A percentile compares a stretch with the other conserved stretches of the same genome.
Conservation (phyloP, 2,797 vertebrate genomes). For the Clarias platycephalus region DNA sequence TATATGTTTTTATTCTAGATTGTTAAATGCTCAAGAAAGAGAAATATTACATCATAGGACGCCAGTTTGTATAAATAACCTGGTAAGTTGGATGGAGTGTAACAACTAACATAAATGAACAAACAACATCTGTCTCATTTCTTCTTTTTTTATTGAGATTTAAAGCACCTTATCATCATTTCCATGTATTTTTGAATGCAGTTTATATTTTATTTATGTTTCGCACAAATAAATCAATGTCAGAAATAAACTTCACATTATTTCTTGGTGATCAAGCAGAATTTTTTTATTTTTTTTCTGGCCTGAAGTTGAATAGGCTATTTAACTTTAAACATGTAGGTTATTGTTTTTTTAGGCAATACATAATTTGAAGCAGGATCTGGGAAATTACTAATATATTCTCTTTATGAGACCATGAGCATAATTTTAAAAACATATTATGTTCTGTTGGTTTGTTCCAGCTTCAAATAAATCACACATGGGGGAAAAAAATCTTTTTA, state of each 20-base stretch:
- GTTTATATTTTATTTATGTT: neutral
- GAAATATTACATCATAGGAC: neutral
- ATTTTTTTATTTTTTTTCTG: neutral
- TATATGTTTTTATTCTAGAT: neutral
- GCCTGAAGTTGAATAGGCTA: neutral
- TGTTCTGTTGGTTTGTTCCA: neutral
- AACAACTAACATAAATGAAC: neutral
- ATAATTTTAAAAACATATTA: neutral
- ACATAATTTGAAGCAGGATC: slow-evolving; percentile 15
- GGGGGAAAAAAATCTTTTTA: neutral
- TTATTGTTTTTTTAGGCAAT: slow-evolving; percentile 1
- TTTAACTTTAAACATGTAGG: slow-evolving; percentile 3
- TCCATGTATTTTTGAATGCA: slow-evolving; percentile 36
- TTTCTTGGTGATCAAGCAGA: slow-evolving; percentile 49
- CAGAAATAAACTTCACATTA: slow-evolving; percentile 59
- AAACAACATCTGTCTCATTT: slow-evolving; percentile 32
- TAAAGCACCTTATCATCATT: slow-evolving; percentile 33
- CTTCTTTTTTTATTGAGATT: slow-evolving; percentile 54
- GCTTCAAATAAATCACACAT: neutral
- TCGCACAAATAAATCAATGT: slow-evolving; percentile 32
- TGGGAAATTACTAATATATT: slow-evolving; percentile 7
- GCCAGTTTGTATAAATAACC: neutral
- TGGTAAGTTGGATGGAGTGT: neutral
- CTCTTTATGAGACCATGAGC: neutral
- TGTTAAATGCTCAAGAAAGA: neutral